Evolutionary conservation across 2,797 vertebrate species (phyloP).

Genomic region (Fratercula arctica): DNA sequence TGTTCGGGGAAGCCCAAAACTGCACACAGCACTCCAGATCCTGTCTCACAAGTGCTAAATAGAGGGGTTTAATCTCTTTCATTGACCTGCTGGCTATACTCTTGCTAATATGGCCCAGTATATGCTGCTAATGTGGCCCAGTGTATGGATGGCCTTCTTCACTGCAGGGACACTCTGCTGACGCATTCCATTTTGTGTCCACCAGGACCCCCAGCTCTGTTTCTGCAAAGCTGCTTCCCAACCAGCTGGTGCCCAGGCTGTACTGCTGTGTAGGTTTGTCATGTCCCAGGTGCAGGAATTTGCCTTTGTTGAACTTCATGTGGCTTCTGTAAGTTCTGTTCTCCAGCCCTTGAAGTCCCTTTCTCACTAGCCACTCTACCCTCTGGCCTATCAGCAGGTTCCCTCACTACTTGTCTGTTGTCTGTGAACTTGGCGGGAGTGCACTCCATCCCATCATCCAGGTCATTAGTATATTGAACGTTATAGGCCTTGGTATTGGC

Average conservation of each 20-base stretch:
- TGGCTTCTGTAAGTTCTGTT: neutral
- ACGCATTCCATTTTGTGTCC: neutral
- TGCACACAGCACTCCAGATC: neutral
- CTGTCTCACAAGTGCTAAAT: neutral
- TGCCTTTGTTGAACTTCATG: neutral
- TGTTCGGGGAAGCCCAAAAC: neutral
- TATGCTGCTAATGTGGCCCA: neutral
- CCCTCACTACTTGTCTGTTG: neutral
- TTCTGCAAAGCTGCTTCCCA: neutral
- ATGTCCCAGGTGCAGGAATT: neutral
- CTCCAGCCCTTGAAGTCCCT: neutral
- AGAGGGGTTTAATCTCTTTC: neutral
- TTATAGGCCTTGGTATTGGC: neutral
- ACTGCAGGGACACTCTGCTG: neutral
- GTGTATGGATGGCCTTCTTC: neutral
- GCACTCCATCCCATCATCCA: neutral
- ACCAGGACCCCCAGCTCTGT: neutral
- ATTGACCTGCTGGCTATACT: neutral
- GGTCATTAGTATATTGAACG: neutral
- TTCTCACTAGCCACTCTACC: neutral
- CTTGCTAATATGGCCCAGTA: neutral
- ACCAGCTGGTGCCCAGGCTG: neutral
- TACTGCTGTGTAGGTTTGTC: neutral
- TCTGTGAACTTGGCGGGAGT: neutral
- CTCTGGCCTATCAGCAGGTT: neutral